Base-by-base conservation (phyloP, 1,140 invertebrate species). In the Stenopsyche tienmushanensis region DNA sequence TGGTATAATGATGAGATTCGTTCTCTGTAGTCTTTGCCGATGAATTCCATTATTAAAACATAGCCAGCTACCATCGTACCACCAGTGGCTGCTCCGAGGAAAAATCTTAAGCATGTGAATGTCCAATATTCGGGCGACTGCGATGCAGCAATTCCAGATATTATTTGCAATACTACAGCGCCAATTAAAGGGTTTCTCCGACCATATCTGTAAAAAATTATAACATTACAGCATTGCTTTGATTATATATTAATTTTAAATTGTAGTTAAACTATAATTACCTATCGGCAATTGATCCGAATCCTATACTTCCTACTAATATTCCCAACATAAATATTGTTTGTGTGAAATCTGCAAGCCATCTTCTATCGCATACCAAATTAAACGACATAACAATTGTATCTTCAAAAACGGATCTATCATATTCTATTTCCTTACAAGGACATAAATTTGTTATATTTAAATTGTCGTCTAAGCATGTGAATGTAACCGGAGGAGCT, bases 301-400 rank as follows among this genome's bases (percentile, higher is more conserved):
- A 80, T 1, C 76, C 26, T 15, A 80, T 71, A 59, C 80, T 80
- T 44, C 80, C 80, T 2, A 79, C 10, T 41, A 82, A 58, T 23
- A 74, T 76, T 13, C 80, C 80, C 25, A 80, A 67, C 73, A 80
- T 79, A 62, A 80, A 78, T 23, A 80, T 65, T 3, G 77, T 80
- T 74, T 92, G 90, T 1, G 85, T 85, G 9, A 91, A 74, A 76
- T 88, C 88, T 0, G 83, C 80, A 26, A 90, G 72, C 73, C 85
- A 85, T 49, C 76, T 75, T 42, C 74, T 78, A 0, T 84, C 81
- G 65, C 90, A 92, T 7, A 90, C 86, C 15, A 92, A 80, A 74
- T 91, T 75, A 88, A 88, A 92, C 81, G 90, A 82, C 26, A 84
- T 87, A 18, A 84, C 80, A 10, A 91, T 89, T 0, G 88, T 90